Evolutionary conservation across 1,140 invertebrate genomes (phyloP).

Genomic region (Zaprionus kolodkinae): DNA sequence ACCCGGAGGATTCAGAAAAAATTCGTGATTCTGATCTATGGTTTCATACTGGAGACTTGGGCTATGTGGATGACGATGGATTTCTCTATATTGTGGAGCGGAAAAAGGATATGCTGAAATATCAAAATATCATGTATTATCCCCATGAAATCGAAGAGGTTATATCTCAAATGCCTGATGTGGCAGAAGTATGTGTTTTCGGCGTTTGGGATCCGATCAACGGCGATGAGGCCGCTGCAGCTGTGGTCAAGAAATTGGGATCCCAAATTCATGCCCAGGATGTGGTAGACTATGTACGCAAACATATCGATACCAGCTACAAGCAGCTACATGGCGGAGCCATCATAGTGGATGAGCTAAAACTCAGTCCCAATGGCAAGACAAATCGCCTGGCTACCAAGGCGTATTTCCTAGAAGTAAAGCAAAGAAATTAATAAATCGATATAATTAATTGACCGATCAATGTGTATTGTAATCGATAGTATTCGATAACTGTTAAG

Average conservation of each 20-base stretch:
- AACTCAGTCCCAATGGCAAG: constrained; percentile 61
- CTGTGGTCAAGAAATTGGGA: constrained; percentile 56
- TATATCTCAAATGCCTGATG: constrained; percentile 58
- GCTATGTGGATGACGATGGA: constrained; percentile 85
- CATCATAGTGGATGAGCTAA: constrained; percentile 84
- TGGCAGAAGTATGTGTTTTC: constrained; percentile 70
- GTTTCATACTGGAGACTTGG: constrained; percentile 88
- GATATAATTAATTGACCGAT: neutral
- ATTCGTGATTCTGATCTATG: constrained; percentile 85
- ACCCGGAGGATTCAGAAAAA: constrained; percentile 45
- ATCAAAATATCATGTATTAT: constrained; percentile 74
- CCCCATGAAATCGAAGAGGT: constrained; percentile 67
- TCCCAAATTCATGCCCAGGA: constrained; percentile 56
- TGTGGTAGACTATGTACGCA: constrained; percentile 57
- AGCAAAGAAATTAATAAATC: constrained; percentile 29
- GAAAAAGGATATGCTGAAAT: constrained; percentile 87
- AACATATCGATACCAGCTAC: constrained; percentile 46
- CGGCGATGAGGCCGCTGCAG: constrained; percentile 64
- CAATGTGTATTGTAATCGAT: too few species aligned
- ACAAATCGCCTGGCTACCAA: constrained; percentile 64
- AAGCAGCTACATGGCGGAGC: constrained; percentile 84
- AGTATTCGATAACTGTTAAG: neutral
- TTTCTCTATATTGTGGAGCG: constrained; percentile 86
- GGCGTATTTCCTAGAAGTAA: constrained; percentile 53
- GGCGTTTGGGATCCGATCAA: constrained; percentile 61